Evolutionary conservation across 2,113 vertebrate genomes (phyloP).

Genomic region (Trichomycterus rosablanca): DNA sequence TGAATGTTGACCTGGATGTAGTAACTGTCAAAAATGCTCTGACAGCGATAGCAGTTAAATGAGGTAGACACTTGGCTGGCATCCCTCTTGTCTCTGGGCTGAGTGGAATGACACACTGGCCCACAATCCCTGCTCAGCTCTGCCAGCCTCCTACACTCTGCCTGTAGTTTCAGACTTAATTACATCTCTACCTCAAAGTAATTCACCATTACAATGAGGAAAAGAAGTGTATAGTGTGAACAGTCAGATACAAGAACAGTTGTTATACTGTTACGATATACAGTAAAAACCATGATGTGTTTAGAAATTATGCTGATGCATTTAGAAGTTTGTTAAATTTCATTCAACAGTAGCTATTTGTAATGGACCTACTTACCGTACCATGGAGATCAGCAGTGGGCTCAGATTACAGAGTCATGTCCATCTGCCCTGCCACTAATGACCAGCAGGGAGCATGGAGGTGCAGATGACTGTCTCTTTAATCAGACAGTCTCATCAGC

Average conservation of each 20-base stretch:
- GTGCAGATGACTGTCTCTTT: too few relatives aligned
- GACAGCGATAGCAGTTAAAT: constrained; percentile 2
- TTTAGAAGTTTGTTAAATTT: too few relatives aligned
- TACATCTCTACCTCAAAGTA: constrained; percentile 5
- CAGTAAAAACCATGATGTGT: too few relatives aligned
- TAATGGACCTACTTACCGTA: too few relatives aligned
- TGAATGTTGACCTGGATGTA: constrained; percentile 1
- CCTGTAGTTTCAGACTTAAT: constrained; percentile 26
- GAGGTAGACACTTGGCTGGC: background rate
- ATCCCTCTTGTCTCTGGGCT: constrained; percentile 3
- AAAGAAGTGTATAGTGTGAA: background rate
- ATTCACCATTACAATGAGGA: constrained; percentile 10
- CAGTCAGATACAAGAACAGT: constrained; percentile 1
- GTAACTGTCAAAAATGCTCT: constrained; percentile 8
- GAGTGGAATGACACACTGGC: constrained; percentile 36
- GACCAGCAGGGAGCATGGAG: too few relatives aligned
- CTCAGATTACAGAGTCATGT: too few relatives aligned
- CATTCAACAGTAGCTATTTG: too few relatives aligned
- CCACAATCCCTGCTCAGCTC: constrained; percentile 20
- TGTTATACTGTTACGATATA: constrained; percentile 5
- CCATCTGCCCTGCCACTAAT: too few relatives aligned
- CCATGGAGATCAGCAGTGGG: too few relatives aligned
- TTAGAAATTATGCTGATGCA: too few relatives aligned
- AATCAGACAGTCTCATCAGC: too few relatives aligned
- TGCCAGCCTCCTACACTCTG: constrained; percentile 17